Percentiles rank a stretch among this genome's conserved stretches.
Conservation (phyloP, 2,888 invertebrate genomes). For the Zelleria hepariella region DNA sequence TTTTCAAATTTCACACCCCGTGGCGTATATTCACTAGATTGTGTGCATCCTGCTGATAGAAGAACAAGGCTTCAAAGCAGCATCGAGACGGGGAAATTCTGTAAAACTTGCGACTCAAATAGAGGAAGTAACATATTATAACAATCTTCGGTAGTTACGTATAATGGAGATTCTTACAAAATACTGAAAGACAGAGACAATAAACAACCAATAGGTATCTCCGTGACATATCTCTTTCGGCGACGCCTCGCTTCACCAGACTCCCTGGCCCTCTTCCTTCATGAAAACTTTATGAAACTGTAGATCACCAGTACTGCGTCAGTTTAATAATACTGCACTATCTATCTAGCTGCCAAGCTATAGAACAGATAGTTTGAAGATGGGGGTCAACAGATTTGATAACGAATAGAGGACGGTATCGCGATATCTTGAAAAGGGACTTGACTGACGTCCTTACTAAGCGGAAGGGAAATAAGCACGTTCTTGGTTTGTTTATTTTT, state of each 20-base stretch:
- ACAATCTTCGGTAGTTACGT: no score
- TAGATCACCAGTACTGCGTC: not conserved
- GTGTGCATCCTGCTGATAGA: no score
- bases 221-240: not conserved
- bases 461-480: not conserved
- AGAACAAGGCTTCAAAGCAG: no score
- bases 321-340: not conserved
- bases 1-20: no score
- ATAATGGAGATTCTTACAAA: no score
- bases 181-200: not conserved
- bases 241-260: not conserved
- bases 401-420: not conserved
- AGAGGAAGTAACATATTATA: no score
- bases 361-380: not conserved
- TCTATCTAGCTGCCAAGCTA: not conserved
- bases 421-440: not conserved
- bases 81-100: no score
- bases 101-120: no score
- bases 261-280: not conserved
- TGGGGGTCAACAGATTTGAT: not conserved
- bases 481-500: not conserved
- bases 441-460: not conserved
- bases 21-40: no score
- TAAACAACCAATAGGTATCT: not conserved
- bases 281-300: not conserved